Evolutionary conservation across 2,888 invertebrate species (phyloP), one percentile per base, ranked within the genome.

Genomic region (Eremobia ochroleuca): DNA sequence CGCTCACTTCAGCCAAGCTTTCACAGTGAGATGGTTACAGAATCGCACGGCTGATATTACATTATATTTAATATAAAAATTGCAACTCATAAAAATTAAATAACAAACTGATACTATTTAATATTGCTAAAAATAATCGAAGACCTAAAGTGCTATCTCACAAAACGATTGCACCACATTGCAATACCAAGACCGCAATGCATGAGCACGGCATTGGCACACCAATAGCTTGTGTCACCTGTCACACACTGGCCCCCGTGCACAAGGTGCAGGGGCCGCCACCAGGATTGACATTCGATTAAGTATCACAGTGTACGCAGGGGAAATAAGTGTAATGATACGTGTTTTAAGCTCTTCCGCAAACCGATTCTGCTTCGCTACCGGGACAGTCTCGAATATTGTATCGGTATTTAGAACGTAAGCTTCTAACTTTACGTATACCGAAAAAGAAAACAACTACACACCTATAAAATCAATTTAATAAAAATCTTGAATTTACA

Each of bases 271-370:
- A 46, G 43, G 46, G 52, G 37, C 59, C 58, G 64, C 58, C 58
- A 61, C 40, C 40, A 69, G 49, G 76, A 77, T 79, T 85, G 85
- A 85, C 85, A 85, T 85, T 85, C 85, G 85, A 85, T 85, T 85
- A 82, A 82, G 76, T 62, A 83, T 66, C 79, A 52, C 82, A 66
- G 76, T 40, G 49, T 74, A 61, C 85, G 40, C 85, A 58, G 34
- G 85, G 85, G 85, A 85, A 85, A 85, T 85, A 79, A 85, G 66
- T 67, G 64, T 82, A 82, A 76, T 77, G 66, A 82, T 79, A 69
- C 68, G 61, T 76, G 61, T 76, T 78, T 73, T 84, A 65, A 82
- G 62, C 75, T 64, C 49, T 72, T 71, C 31, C 65, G 64, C 37
- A 46, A 69, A 69, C 71, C 73, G 81, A 73, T 80, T 46, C 43